A percentile compares a stretch with the other conserved stretches of the same genome.
Conservation (phyloP, 1,140 invertebrate species). For the Drosophila dunni region DNA sequence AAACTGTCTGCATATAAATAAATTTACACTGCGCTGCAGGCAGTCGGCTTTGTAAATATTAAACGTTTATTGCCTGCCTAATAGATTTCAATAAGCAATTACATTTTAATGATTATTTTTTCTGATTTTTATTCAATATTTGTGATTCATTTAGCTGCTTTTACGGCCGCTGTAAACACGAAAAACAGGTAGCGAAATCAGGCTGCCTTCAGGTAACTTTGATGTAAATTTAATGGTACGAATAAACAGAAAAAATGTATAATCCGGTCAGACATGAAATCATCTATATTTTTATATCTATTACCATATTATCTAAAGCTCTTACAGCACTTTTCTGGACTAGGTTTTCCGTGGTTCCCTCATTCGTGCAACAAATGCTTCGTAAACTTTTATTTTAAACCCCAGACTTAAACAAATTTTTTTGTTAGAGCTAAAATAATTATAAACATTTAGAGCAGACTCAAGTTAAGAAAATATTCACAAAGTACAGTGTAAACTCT, state of each 20-base stretch:
- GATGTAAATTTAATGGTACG: not conserved
- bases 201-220: not conserved
- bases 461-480: too few relatives aligned
- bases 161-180: not conserved
- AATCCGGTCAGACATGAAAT: too few relatives aligned
- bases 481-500: too few relatives aligned
- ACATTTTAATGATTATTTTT: constrained; percentile 38
- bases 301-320: too few relatives aligned
- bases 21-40: constrained; percentile 23
- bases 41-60: constrained; percentile 47
- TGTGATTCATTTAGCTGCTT: constrained; percentile 68
- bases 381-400: too few relatives aligned
- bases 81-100: constrained; percentile 67
- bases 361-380: too few relatives aligned
- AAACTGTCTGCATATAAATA: constrained; percentile 8
- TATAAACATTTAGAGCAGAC: too few relatives aligned
- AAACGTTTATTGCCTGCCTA: constrained; percentile 34
- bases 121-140: constrained; percentile 65
- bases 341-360: too few relatives aligned
- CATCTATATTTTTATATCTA: too few relatives aligned
- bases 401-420: too few relatives aligned
- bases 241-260: not conserved
- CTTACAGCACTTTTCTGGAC: too few relatives aligned
- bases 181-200: not conserved
- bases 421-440: too few relatives aligned